Evolutionary conservation across 1,140 invertebrate species (phyloP).

Genomic region (Agrilus planipennis): DNA sequence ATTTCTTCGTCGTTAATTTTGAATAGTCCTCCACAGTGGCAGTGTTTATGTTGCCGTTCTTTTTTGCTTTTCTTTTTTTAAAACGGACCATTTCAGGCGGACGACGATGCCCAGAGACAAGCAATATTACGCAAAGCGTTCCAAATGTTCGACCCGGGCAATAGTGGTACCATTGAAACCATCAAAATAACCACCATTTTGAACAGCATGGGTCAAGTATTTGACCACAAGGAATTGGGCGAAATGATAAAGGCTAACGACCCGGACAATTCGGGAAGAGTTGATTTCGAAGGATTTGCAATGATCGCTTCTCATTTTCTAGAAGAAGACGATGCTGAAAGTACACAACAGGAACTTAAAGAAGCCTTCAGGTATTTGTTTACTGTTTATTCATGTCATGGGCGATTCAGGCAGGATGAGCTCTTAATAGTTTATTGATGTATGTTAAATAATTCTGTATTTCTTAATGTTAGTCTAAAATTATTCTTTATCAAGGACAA

Average conservation of each 20-base stretch:
- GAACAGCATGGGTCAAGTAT: constrained; percentile 88
- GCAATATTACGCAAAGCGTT: constrained; percentile 85
- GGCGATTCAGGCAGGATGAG: too few species aligned
- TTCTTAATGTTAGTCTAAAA: too few species aligned
- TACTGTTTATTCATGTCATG: neutral
- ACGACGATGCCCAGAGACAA: constrained; percentile 71
- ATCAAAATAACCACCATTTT: constrained; percentile 81
- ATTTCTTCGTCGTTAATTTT: too few species aligned
- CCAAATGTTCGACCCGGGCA: constrained; percentile 88
- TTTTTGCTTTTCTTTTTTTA: too few species aligned
- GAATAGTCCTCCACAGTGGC: too few species aligned
- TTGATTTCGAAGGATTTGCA: constrained; percentile 90
- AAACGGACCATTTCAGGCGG: too few species aligned
- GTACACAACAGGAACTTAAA: constrained; percentile 87
- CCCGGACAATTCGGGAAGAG: constrained; percentile 71
- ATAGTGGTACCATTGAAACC: constrained; percentile 80
- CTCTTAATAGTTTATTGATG: neutral
- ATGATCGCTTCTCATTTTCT: constrained; percentile 81
- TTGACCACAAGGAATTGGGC: constrained; percentile 77
- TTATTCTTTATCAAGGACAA: too few species aligned
- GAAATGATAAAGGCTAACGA: constrained; percentile 75
- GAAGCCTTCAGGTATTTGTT: constrained; percentile 69
- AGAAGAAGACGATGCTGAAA: constrained; percentile 81
- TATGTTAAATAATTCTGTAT: too few species aligned
- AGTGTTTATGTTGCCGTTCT: too few species aligned